Evolutionary conservation across 2,888 invertebrate genomes (phyloP).

Genomic region (Perizoma flavofasciatum): DNA sequence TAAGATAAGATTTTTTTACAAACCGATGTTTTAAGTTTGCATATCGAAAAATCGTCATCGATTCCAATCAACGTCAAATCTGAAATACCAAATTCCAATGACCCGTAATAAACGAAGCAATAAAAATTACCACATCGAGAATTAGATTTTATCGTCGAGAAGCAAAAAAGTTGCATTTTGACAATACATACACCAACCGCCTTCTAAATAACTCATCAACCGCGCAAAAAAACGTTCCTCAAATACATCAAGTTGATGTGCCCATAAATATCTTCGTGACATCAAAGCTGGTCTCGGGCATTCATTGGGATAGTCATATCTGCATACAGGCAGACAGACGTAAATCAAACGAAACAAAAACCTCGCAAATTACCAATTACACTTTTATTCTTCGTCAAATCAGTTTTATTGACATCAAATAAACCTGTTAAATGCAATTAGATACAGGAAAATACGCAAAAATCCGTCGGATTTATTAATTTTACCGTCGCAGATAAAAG

Average conservation of each 20-base stretch:
- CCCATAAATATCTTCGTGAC: slow-evolving; percentile 35
- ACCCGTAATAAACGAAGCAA: slow-evolving; percentile 36
- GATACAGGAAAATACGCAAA: slow-evolving; percentile 26
- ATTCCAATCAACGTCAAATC: slow-evolving; percentile 33
- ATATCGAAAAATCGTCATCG: slow-evolving; percentile 13
- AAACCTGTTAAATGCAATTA: slow-evolving; percentile 39
- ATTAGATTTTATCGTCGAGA: slow-evolving; percentile 33
- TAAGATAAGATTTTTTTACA: slow-evolving; percentile 19
- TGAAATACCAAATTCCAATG: slow-evolving; percentile 35
- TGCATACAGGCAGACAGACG: slow-evolving; percentile 32
- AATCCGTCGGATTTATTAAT: slow-evolving; percentile 22
- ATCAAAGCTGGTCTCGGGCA: slow-evolving; percentile 26
- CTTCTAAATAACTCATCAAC: slow-evolving; percentile 37
- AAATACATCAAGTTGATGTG: slow-evolving; percentile 30
- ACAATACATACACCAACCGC: slow-evolving; percentile 38
- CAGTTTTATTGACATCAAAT: slow-evolving; percentile 35
- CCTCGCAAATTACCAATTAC: slow-evolving; percentile 31
- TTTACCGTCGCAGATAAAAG: slow-evolving; percentile 34
- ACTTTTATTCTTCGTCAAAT: slow-evolving; percentile 33
- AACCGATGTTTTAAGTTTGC: background rate
- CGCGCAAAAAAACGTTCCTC: slow-evolving; percentile 33
- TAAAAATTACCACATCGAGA: slow-evolving; percentile 38
- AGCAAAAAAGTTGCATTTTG: slow-evolving; percentile 35
- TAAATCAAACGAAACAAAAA: slow-evolving; percentile 36
- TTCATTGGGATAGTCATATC: slow-evolving; percentile 31